Evolutionary conservation across 2,888 invertebrate species (phyloP).

Genomic region (Perithous albicinctus): DNA sequence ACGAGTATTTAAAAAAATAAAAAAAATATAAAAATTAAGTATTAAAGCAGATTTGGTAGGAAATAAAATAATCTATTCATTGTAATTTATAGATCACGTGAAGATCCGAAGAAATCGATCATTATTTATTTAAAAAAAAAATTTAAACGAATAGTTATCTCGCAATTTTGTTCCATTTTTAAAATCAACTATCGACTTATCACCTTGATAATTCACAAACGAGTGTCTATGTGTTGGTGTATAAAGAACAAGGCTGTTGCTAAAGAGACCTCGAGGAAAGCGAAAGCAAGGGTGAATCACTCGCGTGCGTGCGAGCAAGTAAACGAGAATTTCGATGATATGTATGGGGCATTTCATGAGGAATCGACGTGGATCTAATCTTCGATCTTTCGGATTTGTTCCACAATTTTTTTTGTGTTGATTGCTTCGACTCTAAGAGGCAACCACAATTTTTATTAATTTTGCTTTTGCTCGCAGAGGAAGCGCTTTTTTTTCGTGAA

Average conservation of each 20-base stretch:
- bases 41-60: conserved; percentile 2
- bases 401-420: no score
- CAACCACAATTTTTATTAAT: no score
- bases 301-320: conserved; percentile 25
- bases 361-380: no score
- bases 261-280: conserved; percentile 57
- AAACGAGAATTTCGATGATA: conserved; percentile 2
- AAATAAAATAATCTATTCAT: conserved; percentile 41
- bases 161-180: conserved; percentile 32
- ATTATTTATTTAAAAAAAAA: background rate
- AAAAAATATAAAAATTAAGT: background rate
- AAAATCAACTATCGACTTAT: conserved; percentile 34
- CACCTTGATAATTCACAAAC: conserved; percentile 33
- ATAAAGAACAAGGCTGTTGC: conserved; percentile 27
- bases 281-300: conserved; percentile 63
- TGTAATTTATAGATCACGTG: conserved; percentile 26
- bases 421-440: no score
- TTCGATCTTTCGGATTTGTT: no score
- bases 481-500: no score
- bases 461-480: no score
- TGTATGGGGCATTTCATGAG: conserved; percentile 33
- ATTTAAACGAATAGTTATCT: background rate
- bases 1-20: no score
- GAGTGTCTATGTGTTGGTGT: background rate
- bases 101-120: background rate